Base-by-base conservation (phyloP, 2,888 invertebrate species). In the Eristalis arbustorum region DNA sequence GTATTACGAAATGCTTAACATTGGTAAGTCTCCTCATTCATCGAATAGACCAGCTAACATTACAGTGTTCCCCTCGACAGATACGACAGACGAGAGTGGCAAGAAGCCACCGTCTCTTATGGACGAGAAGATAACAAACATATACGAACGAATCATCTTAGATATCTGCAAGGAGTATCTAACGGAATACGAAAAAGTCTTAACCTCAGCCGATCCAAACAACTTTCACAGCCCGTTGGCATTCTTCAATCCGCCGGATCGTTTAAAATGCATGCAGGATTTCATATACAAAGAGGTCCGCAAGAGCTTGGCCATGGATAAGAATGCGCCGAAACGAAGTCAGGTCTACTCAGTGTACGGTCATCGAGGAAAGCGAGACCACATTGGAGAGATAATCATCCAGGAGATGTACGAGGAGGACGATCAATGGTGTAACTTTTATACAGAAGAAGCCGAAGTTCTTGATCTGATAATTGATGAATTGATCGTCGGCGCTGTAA, bases 321-420 rank as follows among this genome's bases (percentile, higher is more conserved):
- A 90, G 94, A 94, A 90, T 91, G 94, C 79, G 13, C 89, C 89
- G 3, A 89, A 89, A 66, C 89, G 89, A 10, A 88, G 81, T 34
- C 90, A 90, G 73, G 77, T 89, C 23, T 90, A 89, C 74, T 90
- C 90, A 5, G 89, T 89, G 11, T 91, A 89, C 84, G 95, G 95
- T 94, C 95, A 95, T 88, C 93, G 94, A 23, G 95, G 95, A 89
- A 95, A 95, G 89, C 92, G 95, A 61, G 96, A 96, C 91, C 94
- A 95, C 88, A 96, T 96, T 2, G 96, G 96, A 90, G 95, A 95
- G 89, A 94, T 96, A 77, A 93, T 96, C 75, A 95, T 96, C 37
- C 93, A 95, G 77, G 96, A 96, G 91, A 94, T 95, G 68, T 95
- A 95, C 89, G 95, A 95, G 69, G 96, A 96, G 89, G 96, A 96